Base-by-base conservation (phyloP, 92 coral and sea anemone genomes). In the Nematostella vectensis region DNA sequence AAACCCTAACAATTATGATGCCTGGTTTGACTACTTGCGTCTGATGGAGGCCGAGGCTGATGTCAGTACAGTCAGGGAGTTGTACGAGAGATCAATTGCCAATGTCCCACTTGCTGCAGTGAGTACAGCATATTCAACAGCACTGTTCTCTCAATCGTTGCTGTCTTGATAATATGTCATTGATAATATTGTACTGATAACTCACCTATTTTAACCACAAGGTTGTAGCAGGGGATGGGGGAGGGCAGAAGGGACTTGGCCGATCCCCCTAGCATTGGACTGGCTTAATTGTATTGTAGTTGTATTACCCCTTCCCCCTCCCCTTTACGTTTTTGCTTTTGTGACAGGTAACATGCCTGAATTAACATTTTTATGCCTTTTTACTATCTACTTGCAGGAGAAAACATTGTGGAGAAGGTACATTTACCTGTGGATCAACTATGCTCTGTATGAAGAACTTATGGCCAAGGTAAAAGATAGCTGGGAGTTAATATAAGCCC, bases 1-100 rank as follows among this genome's bases (percentile, higher is more conserved):
- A 1, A 81, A 91, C 48, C 93, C 98, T 0, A 91, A 72, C 29
- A 91, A 91, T 58, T 91, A 91, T 37, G 98, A 91, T 64, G 88
- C 96, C 2, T 91, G 98, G 98, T 91, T 91, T 74, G 98, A 91
- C 55, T 91, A 91, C 40, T 81, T 91, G 23, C 88, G 98, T 29
- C 61, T 91, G 53, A 80, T 91, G 78, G 98, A 91, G 60, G 80
- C 77, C 20, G 98, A 91, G 38, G 82, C 89, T 1, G 88, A 74
- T 17, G 51, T 83, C 18, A 93, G 79, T 8, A 71, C 80, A 3
- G 98, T 87, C 9, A 71, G 98, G 17, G 98, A 91, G 50, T 76
- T 88, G 3, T 91, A 91, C 36, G 98, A 91, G 39, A 70, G 96
- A 43, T 96, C 98, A 24, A 91, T 91, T 27, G 83, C 93, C 1